Conservation (phyloP, 2,888 invertebrate genomes). For the Diaperis boleti region DNA sequence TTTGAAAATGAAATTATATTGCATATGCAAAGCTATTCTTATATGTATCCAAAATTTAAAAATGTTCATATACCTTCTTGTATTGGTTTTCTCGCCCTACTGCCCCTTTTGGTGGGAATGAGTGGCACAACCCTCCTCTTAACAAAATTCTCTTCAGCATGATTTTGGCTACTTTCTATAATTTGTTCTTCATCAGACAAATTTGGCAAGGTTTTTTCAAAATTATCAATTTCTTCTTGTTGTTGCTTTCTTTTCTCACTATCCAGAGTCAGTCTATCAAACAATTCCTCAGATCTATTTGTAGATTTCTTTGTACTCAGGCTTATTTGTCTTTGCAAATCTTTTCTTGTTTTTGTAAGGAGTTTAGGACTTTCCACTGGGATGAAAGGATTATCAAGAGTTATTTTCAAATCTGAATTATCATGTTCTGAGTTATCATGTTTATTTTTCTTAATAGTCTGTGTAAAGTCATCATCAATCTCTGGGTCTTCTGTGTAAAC, state of each 20-base stretch:
- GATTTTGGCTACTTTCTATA: constrained; percentile 3
- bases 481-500: constrained; percentile 29
- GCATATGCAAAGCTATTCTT: too few relatives aligned
- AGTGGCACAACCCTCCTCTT: neutral
- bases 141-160: constrained; percentile 5
- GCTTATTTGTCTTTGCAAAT: neutral
- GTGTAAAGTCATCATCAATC: constrained; percentile 2
- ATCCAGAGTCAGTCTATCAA: constrained; percentile 1
- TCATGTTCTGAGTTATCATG: neutral
- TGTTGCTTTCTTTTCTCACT: constrained; percentile 7
- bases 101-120: neutral
- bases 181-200: neutral
- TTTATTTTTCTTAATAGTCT: constrained; percentile 4
- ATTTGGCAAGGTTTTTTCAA: constrained; percentile 7
- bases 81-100: neutral
- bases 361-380: constrained; percentile 5
- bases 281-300: constrained; percentile 10
- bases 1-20: too few relatives aligned
- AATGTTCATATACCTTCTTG: constrained; percentile 14
- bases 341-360: neutral
- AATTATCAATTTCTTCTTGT: constrained; percentile 1
- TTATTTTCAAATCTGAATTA: constrained; percentile 19
- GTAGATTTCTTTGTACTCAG: neutral
- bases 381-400: constrained; percentile 3
- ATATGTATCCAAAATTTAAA: too few relatives aligned